Evolutionary conservation across 2,797 vertebrate species (phyloP).

Genomic region (Danio tinwini): DNA sequence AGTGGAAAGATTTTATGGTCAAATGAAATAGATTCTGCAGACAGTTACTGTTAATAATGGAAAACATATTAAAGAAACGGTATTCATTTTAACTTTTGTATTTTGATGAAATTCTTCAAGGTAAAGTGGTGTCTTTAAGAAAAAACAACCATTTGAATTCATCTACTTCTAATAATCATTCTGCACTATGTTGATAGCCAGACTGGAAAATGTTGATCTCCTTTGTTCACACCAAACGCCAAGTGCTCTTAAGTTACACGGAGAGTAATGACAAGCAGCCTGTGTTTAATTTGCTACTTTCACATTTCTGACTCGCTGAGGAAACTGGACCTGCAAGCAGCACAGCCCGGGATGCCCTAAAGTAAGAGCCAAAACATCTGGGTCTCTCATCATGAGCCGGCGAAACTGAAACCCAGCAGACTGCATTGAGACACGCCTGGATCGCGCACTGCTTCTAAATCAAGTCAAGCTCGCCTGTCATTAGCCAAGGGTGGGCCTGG

Average conservation of each 20-base stretch:
- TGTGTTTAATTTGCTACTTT: slow-evolving; percentile 57
- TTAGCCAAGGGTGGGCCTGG: slow-evolving; percentile 37
- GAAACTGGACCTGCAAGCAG: slow-evolving; percentile 45
- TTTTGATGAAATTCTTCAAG: slow-evolving; percentile 1
- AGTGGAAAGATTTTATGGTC: neutral
- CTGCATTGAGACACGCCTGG: neutral
- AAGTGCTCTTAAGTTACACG: slow-evolving; percentile 47
- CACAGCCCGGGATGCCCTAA: slow-evolving; percentile 48
- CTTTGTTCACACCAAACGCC: slow-evolving; percentile 33
- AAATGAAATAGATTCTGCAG: slow-evolving; percentile 3
- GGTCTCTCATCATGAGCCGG: slow-evolving; percentile 62
- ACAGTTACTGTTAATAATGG: neutral
- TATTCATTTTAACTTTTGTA: slow-evolving; percentile 2
- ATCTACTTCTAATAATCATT: slow-evolving; percentile 33
- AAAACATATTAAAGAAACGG: neutral
- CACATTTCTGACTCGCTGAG: slow-evolving; percentile 45
- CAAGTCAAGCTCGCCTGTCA: slow-evolving; percentile 41
- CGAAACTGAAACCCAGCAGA: slow-evolving; percentile 51
- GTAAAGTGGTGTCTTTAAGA: neutral
- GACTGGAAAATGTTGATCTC: slow-evolving; percentile 38
- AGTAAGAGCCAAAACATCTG: slow-evolving; percentile 69
- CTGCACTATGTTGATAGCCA: slow-evolving; percentile 32
- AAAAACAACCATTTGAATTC: slow-evolving; percentile 3
- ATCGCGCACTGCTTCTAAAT: slow-evolving; percentile 29
- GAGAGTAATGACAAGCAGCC: slow-evolving; percentile 63